Base-by-base conservation (phyloP, 2,113 vertebrate genomes). In the Perognathus longimembris region DNA sequence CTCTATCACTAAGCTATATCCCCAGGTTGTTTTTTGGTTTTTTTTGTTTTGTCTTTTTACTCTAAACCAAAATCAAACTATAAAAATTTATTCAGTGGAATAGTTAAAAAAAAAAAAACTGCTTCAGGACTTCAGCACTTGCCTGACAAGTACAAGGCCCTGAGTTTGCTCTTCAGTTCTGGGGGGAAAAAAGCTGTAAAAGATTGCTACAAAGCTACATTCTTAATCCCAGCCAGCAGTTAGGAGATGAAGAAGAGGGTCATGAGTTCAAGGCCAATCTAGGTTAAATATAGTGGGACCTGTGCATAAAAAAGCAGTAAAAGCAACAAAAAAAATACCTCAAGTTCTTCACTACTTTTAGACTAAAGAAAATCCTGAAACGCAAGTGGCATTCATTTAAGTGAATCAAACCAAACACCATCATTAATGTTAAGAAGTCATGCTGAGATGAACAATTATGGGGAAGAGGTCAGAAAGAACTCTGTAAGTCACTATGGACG, bases 41-140 rank as follows among this genome's bases (percentile, higher is more conserved):
- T 40, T 77, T 66, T 79, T 32, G 30, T 76, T 54, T 76, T n/a
- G 15, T 76, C 50, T 85, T 59, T 88, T 59, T n/a, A 70, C 71
- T 26, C 18, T 82, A 93, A 83, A 6, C 12, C 9, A 80, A 84
- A 93, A 83, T 70, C 6, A 81, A 91, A 74, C 6, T 82, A 11
- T 78, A 64, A 89, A 71, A 82, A 85, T 69, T 61, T 54, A 54
- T 81, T 89, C 64, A 82, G 42, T 69, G 22, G 61, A 88, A 85
- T 85, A 84, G 88, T 79, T 64, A 87, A 92, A 81, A 88, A 57
- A 67, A 59, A 87, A 92, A 81, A 88, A 57, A 67, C 9, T 50
- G 74, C 67, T 89, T 79, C 38, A 90, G 79, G 87, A 8, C 9
- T 89, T 83, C 12, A 54, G 15, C 45, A 45, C 45, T 54, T 54